Base-by-base conservation (phyloP, 2,888 invertebrate species). In the Pimpla rufipes region DNA sequence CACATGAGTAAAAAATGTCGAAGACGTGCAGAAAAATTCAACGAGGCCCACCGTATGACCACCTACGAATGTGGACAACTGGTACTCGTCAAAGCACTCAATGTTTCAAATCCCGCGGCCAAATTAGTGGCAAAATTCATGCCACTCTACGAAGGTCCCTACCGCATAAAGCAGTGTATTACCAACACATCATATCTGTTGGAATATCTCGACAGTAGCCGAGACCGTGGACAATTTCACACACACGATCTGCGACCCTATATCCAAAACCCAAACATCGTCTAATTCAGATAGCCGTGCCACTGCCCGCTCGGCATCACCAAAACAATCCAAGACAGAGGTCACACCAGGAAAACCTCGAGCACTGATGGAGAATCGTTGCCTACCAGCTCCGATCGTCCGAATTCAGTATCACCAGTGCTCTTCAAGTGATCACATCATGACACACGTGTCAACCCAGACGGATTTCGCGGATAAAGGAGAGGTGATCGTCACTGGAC, bases 61-160 rank as follows among this genome's bases (percentile, higher is more conserved):
- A 16, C n/a, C 0, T 83, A 59, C 18, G 23, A 62, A 7, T 40
- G 64, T 11, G 78, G 73, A 1, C 79, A 86, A 11, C 18, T 75
- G 10, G 83, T 85, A 0, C 16, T 86, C 0, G 70, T 79, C 0
- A 64, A 70, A 11, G 79, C 80, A 0, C 62, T 64, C 13, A 83
- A 86, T 23, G 52, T 80, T 0, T 84, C 79, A 0, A 29, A 79
- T 8, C 59, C 64, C 1, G 0, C 16, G 3, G n/a, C 45, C 1
- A 66, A 83, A n/a, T 57, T 73, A 0, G 59, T 50, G 5, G 73
- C 82, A 0, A 86, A 84, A 16, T 83, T 86, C 13, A 37, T 83
- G 55, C 35, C 82, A 0, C 8, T 86, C 0, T 81, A 81, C 16
- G 83, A 84, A 52, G 81, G 83, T 0, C 81, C 83, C 0, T 84